phyloP scores from a whole-genome alignment of 2,888 invertebrate genomes.

The Thumatha senex region DNA sequence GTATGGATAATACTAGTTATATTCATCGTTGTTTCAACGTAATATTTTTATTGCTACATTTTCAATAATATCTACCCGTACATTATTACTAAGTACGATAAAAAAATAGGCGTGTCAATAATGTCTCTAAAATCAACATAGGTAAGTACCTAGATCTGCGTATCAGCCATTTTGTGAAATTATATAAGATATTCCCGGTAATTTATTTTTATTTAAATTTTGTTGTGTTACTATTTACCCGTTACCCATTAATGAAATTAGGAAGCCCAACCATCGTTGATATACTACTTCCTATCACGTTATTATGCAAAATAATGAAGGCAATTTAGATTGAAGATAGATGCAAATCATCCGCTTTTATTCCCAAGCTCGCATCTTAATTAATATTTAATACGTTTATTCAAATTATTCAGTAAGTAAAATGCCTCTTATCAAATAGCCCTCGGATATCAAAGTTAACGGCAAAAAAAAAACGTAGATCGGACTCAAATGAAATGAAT shows the following conservation, averaged over 20 bases:
- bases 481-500: slow-evolving; percentile 8
- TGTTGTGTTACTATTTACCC: neutral
- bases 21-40: slow-evolving; percentile 3
- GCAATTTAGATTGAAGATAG: slow-evolving; percentile 1
- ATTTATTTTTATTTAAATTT: no score
- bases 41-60: neutral
- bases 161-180: no score
- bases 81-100: no score
- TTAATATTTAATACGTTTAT: neutral
- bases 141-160: no score
- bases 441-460: neutral
- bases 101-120: no score
- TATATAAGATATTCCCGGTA: no score
- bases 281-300: neutral
- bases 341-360: neutral
- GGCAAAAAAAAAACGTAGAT: slow-evolving; percentile 1
- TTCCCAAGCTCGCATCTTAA: neutral
- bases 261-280: neutral
- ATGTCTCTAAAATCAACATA: no score
- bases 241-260: neutral
- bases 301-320: slow-evolving; percentile 1
- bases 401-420: neutral
- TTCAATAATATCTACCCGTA: neutral
- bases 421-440: neutral
- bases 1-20: slow-evolving; percentile 28